Evolutionary conservation across 1,140 invertebrate species (phyloP).

Genomic region (Sinella curviseta): DNA sequence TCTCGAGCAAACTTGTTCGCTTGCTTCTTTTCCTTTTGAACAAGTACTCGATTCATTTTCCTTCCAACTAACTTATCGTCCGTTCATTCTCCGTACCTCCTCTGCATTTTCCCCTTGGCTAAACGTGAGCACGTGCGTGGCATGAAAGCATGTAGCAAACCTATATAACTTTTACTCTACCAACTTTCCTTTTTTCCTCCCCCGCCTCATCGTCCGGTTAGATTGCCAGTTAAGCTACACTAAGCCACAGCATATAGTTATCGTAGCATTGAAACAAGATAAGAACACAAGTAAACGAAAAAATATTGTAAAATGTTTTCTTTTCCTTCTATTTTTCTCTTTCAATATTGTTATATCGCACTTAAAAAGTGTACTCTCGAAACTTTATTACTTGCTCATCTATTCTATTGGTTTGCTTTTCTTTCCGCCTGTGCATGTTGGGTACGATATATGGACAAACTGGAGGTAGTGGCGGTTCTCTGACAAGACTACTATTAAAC

Average conservation of each 20-base stretch:
- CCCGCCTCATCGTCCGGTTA: too few relatives aligned
- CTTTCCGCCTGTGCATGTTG: neutral
- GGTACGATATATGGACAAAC: neutral
- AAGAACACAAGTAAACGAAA: neutral
- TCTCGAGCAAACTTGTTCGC: too few relatives aligned
- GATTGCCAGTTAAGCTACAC: too few relatives aligned
- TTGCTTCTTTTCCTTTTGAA: neutral
- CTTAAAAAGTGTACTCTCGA: neutral
- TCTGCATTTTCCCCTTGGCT: neutral
- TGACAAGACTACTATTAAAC: too few relatives aligned
- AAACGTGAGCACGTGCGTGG: neutral
- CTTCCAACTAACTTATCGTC: neutral
- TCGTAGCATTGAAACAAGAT: neutral
- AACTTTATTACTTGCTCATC: constrained; percentile 16
- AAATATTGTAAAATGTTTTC: neutral
- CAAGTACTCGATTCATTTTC: neutral
- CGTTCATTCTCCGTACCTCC: neutral
- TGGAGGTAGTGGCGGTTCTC: too few relatives aligned
- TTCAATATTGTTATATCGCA: neutral
- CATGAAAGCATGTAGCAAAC: neutral
- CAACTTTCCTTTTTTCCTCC: too few relatives aligned
- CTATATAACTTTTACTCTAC: too few relatives aligned
- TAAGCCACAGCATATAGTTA: too few relatives aligned
- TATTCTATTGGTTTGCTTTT: neutral
- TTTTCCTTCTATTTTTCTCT: neutral